Evolutionary conservation across 1,140 invertebrate species (phyloP), one percentile per base, ranked within the genome.

Genomic region (Acyrthosiphon pisum): DNA sequence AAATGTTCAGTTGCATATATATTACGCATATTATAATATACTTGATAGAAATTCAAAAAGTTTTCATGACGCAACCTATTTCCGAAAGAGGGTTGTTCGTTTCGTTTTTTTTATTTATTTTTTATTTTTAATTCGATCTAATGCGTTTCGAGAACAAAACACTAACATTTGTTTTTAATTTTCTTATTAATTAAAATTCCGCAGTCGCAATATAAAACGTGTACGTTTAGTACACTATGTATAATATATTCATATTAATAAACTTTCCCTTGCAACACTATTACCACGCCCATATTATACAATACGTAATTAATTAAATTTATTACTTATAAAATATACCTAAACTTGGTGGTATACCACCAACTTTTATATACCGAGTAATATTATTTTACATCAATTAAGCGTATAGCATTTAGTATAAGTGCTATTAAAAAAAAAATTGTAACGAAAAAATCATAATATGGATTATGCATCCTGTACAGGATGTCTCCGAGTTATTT

Each of bases 171-270:
- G 60, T 76, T 76, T 76, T 76, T 76, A 76, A 76, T 76, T 76
- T 76, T 76, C 60, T 76, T 76, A 76, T 76, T 76, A 76, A 76
- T 76, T 76, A 76, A 76, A 76, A 76, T 76, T 76, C 60, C n/a
- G 6, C 60, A n/a, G 14, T n/a, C 14, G 30, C 60, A n/a, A n/a
- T 76, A 76, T 76, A 76, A 76, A 76, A n/a, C n/a, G 30, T 76
- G 60, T 76, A 68, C 60, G 60, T 68, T n/a, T n/a, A n/a, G 11
- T 76, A 68, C 60, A 68, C 11, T 68, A n/a, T 68, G 30, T n/a
- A 76, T 76, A 76, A 76, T 76, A 76, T 76, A 76, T 76, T 76
- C 60, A 76, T 76, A 76, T 76, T 76, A 76, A 76, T 76, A 76
- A 76, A 76, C 60, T 76, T 76, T 76, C 30, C 60, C 60, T 76